A percentile compares a stretch with the other conserved stretches of the same genome.
These are phyloP conservation scores for Ylistrum balloti DNA, from an alignment of 1,140 invertebrate genomes.

Conservation along the genomic window DNA sequence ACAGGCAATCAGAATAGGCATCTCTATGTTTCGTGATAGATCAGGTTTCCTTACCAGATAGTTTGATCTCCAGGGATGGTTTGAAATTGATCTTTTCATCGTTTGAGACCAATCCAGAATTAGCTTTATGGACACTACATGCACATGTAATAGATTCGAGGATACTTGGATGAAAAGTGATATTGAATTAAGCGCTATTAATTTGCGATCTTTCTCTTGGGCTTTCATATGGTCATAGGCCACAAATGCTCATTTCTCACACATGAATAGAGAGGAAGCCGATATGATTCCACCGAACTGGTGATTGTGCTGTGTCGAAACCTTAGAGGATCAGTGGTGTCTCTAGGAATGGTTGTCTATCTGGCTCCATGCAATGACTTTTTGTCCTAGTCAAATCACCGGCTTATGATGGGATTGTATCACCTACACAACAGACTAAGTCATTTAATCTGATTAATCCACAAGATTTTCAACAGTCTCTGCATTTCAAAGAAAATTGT, in stretches of 20 bases:
- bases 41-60: background rate
- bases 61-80: background rate
- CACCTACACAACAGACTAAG: too few species aligned
- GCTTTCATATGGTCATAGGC: background rate
- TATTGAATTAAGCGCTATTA: slow-evolving; percentile 27
- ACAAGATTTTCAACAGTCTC: too few species aligned
- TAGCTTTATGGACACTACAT: background rate
- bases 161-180: slow-evolving; percentile 15
- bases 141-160: background rate
- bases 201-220: slow-evolving; percentile 19
- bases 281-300: background rate
- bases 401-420: too few species aligned
- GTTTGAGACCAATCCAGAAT: slow-evolving; percentile 4
- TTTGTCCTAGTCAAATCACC: too few species aligned
- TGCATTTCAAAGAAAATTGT: too few species aligned
- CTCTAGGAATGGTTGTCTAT: too few species aligned
- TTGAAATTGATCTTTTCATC: slow-evolving; percentile 17
- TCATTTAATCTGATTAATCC: too few species aligned
- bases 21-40: background rate
- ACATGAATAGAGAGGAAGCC: background rate
- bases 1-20: background rate
- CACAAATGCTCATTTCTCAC: slow-evolving; percentile 13
- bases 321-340: too few species aligned
- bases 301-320: too few species aligned
- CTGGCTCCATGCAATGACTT: too few species aligned